Percentiles rank a stretch among this genome's conserved stretches.
These are phyloP conservation scores for Petrolisthes cinctipes DNA, from an alignment of 2,888 invertebrate species.

Conservation along the genomic window DNA sequence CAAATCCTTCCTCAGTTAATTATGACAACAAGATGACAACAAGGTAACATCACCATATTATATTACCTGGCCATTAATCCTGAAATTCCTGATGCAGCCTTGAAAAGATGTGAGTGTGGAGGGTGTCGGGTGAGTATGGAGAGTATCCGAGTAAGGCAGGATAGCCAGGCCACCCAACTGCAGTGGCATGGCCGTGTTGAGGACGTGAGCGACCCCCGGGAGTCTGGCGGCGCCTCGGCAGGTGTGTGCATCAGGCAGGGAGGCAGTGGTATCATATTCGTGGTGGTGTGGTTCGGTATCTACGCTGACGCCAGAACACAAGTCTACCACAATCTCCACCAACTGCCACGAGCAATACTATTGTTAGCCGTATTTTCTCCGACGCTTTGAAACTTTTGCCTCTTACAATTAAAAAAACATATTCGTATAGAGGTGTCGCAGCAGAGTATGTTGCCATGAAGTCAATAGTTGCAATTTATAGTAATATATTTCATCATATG, in stretches of 20 bases:
- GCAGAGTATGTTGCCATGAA: no score
- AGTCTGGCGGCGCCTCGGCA: slow-evolving; percentile 6
- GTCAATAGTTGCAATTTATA: no score
- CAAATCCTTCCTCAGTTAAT: no score
- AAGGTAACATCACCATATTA: no score
- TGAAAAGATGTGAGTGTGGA: neutral
- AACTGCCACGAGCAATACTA: neutral
- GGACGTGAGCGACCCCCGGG: neutral
- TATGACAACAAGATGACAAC: no score
- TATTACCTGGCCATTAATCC: neutral
- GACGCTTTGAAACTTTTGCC: no score
- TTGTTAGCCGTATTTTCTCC: no score
- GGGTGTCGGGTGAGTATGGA: neutral
- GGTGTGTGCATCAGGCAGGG: neutral
- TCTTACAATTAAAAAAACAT: no score
- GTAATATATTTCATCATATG: neutral
- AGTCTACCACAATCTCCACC: neutral
- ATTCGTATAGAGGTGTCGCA: no score
- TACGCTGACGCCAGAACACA: slow-evolving; percentile 6
- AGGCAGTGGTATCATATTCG: neutral
- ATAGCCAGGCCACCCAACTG: slow-evolving; percentile 37
- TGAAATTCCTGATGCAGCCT: slow-evolving; percentile 2
- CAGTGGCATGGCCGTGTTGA: slow-evolving; percentile 34
- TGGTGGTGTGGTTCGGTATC: neutral
- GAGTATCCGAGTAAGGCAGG: neutral